Evolutionary conservation across 2,888 invertebrate species (phyloP).

Genomic region (Tridacna crocea): DNA sequence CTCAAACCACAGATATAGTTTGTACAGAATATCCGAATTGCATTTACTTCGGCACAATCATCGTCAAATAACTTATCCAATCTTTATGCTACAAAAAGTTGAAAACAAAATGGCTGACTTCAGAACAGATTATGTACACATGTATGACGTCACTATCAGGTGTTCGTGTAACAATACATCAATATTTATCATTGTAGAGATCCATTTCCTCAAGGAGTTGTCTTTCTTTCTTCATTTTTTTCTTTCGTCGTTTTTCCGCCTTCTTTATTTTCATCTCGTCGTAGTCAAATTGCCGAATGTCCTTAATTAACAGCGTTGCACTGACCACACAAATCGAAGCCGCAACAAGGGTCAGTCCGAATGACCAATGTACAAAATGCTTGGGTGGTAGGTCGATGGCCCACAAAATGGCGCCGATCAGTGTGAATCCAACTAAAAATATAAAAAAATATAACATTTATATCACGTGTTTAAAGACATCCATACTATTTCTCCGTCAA

Average conservation of each 20-base stretch:
- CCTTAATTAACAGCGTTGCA: constrained; percentile 54
- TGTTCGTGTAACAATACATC: too few species aligned
- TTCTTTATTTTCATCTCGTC: constrained; percentile 28
- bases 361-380: constrained; percentile 56
- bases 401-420: constrained; percentile 40
- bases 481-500: too few species aligned
- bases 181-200: constrained; percentile 1
- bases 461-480: too few species aligned
- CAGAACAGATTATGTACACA: too few species aligned
- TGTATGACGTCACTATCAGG: too few species aligned
- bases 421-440: constrained; percentile 37
- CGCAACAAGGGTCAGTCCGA: constrained; percentile 51
- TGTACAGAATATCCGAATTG: too few species aligned
- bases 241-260: constrained; percentile 23
- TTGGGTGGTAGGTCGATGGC: constrained; percentile 38
- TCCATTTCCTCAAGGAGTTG: background rate
- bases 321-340: constrained; percentile 46
- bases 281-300: constrained; percentile 57
- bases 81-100: too few species aligned
- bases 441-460: background rate
- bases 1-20: too few species aligned
- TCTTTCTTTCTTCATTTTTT: constrained; percentile 24
- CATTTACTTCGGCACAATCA: too few species aligned
- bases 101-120: too few species aligned
- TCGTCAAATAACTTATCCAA: too few species aligned